phyloP scores from a whole-genome alignment of 2,888 invertebrate genomes.

The Girardia tigrina region DNA sequence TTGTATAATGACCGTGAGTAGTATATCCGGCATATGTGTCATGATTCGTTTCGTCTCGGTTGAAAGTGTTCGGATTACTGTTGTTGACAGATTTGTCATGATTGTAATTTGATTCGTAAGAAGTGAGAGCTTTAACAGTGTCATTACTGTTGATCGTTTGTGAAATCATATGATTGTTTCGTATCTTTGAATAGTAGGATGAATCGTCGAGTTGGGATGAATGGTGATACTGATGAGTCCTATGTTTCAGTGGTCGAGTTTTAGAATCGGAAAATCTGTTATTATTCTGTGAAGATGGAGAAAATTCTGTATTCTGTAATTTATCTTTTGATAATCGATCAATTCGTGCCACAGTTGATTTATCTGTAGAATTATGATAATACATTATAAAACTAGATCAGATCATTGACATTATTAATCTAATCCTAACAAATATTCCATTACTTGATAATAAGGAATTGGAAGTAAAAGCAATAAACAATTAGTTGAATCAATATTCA shows the following conservation, averaged over 20 bases:
- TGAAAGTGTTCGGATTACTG: neutral
- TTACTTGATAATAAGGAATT: too few species aligned
- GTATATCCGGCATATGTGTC: neutral
- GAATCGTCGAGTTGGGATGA: neutral
- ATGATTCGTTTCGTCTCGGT: neutral
- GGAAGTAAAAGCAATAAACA: neutral
- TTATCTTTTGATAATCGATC: slow-evolving; percentile 14
- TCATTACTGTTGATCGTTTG: neutral
- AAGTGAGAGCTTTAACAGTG: neutral
- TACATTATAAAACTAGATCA: too few species aligned
- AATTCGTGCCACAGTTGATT: neutral
- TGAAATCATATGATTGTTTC: neutral
- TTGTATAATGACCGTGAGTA: neutral
- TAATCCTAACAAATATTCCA: too few species aligned
- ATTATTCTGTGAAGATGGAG: neutral
- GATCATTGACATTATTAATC: too few species aligned
- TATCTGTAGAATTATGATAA: neutral
- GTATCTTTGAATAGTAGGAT: neutral
- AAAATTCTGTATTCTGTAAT: neutral
- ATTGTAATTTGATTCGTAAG: neutral
- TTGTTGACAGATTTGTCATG: neutral
- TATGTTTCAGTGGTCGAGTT: neutral
- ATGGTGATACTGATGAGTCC: slow-evolving; percentile 8
- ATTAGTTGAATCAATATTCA: slow-evolving; percentile 1
- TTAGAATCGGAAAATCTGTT: neutral